phyloP scores from a whole-genome alignment of 2,888 invertebrate species.

The Trichogramma dendrolimi region DNA sequence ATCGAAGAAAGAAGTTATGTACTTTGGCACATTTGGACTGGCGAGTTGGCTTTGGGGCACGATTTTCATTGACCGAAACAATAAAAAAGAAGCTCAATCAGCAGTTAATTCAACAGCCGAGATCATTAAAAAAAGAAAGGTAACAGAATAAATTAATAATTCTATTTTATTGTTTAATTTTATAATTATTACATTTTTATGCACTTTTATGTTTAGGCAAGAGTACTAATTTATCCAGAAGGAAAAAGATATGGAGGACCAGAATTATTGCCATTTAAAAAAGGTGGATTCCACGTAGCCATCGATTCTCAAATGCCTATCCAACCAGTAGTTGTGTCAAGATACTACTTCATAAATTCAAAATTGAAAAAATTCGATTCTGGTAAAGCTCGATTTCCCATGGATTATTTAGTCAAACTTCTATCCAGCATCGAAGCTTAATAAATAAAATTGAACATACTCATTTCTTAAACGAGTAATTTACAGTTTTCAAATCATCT shows the following conservation, averaged over 20 bases:
- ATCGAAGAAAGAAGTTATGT: conserved; percentile 78
- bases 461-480: not conserved
- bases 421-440: too few relatives aligned
- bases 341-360: conserved; percentile 70
- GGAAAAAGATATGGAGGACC: conserved; percentile 80
- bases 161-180: conserved; percentile 4
- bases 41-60: conserved; percentile 86
- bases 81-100: conserved; percentile 66
- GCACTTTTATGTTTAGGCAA: conserved; percentile 55
- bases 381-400: conserved; percentile 53
- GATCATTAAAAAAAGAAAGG: conserved; percentile 64
- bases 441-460: too few relatives aligned
- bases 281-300: conserved; percentile 93
- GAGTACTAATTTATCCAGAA: conserved; percentile 86
- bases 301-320: conserved; percentile 78
- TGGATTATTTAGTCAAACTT: not conserved
- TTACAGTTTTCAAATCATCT: not conserved
- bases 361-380: conserved; percentile 63
- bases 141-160: conserved; percentile 37
- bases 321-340: conserved; percentile 83
- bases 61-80: conserved; percentile 78
- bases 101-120: conserved; percentile 70
- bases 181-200: conserved; percentile 19
- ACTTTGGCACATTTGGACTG: conserved; percentile 77
- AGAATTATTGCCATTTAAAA: conserved; percentile 83